Evolutionary conservation across 1,140 invertebrate genomes (phyloP), one percentile per base, ranked within the genome.

Genomic region (Matsumurasca onukii): DNA sequence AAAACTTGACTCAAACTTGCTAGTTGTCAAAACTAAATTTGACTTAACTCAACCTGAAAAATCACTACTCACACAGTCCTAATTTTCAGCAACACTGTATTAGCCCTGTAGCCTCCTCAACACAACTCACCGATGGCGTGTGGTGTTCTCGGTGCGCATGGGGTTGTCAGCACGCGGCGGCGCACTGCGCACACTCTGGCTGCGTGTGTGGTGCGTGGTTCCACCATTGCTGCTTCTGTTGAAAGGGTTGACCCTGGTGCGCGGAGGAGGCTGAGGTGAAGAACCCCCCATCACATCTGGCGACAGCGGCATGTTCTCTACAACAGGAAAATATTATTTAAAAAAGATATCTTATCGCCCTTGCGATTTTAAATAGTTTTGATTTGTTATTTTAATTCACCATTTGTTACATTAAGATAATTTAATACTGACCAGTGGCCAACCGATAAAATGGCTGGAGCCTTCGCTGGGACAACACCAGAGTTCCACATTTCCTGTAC

Each of bases 161-260:
- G 82, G 75, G 69, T 78, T 80, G 72, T 81, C 81, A 3, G 81
- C 80, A 71, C 81, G 78, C 67, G 81, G 81, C 30, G 83, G 81
- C 0, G 81, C 81, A n/a, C 84, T 85, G 70, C 82, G 77, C 31
- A 84, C 79, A 72, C 81, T 85, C 67, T 84, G 81, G 0, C 84
- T 84, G 59, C 84, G 77, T 67, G 82, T 80, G 75, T 86, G 78
- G 72, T 77, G 30, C 67, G 71, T 71, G 72, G 74, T 30, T 5
- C 83, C 81, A n/a, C 31, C 55, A 63, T 31, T 62, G 22, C 29
- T 39, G 22, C 29, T 49, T 66, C 83, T 82, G 73, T 90, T 89
- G 57, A 89, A 90, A 1, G 88, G 88, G 79, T 89, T 89, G 66
- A 88, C 86, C n/a, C 88, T 78, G 24, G 86, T 83, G 29, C 85